Evolutionary conservation across 2,888 invertebrate genomes (phyloP).

Genomic region (Hypsopygia costalis): DNA sequence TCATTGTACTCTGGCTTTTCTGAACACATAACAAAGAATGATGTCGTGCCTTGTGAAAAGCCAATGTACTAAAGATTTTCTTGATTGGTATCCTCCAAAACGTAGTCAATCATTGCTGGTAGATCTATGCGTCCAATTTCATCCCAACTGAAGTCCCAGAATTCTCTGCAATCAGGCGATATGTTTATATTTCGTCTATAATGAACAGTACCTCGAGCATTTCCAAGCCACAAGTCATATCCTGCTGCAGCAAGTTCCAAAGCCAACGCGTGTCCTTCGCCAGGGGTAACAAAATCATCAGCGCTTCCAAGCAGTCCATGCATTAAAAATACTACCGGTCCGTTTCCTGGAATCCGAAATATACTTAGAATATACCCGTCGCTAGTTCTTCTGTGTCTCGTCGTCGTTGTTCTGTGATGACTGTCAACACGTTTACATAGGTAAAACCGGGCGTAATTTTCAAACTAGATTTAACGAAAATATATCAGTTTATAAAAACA

Average conservation of each 20-base stretch:
- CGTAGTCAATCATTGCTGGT: slow-evolving; percentile 82
- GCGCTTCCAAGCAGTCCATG: slow-evolving; percentile 1
- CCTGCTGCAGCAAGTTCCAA: not conserved
- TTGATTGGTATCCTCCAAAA: slow-evolving; percentile 29
- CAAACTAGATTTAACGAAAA: no score
- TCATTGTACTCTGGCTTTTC: slow-evolving; percentile 18
- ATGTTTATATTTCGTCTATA: not conserved
- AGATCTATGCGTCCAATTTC: slow-evolving; percentile 83
- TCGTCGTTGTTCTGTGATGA: no score
- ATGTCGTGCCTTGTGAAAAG: slow-evolving; percentile 3
- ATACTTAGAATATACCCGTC: slow-evolving; percentile 1
- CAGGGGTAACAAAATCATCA: not conserved
- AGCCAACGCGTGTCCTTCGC: not conserved
- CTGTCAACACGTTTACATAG: no score
- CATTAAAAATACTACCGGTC: not conserved
- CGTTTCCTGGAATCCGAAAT: slow-evolving; percentile 2
- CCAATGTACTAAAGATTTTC: slow-evolving; percentile 1
- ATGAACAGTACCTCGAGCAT: slow-evolving; percentile 12
- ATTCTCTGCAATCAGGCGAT: slow-evolving; percentile 11
- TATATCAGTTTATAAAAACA: no score
- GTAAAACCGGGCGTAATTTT: no score
- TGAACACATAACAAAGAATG: slow-evolving; percentile 3
- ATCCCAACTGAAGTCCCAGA: slow-evolving; percentile 74
- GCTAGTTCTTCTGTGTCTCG: not conserved
- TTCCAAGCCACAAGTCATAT: slow-evolving; percentile 14